phyloP scores from a whole-genome alignment of 2,888 invertebrate species.

The Corbicula japonica region DNA sequence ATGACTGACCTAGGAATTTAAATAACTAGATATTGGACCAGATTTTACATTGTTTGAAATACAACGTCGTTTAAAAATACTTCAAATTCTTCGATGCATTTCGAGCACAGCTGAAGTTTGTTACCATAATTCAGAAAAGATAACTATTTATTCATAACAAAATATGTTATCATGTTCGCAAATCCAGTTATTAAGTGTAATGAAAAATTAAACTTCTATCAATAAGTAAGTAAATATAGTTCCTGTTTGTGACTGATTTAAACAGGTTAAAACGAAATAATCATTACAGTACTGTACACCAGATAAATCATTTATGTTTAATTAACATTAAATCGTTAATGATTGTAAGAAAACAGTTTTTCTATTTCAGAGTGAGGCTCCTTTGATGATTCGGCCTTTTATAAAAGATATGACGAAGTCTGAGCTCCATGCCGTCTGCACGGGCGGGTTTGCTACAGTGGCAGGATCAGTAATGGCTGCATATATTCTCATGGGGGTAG shows the following conservation, averaged over 20 bases:
- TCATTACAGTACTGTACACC: not conserved
- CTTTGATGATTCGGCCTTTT: constrained; percentile 95
- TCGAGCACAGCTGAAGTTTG: not conserved
- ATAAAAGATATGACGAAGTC: constrained; percentile 93
- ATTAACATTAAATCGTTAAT: not conserved
- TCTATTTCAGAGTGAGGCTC: constrained; percentile 92
- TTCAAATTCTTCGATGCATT: not conserved
- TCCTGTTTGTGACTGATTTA: too few species aligned
- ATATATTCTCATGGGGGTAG: constrained; percentile 95
- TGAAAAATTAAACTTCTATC: not conserved
- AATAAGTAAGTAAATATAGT: not conserved
- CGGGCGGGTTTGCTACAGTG: constrained; percentile 97
- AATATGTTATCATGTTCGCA: not conserved
- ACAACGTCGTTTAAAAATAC: not conserved
- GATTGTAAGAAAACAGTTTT: not conserved
- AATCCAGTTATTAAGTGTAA: not conserved
- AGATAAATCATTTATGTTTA: not conserved
- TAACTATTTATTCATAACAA: not conserved
- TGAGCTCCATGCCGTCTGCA: constrained; percentile 97
- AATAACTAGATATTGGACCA: too few species aligned
- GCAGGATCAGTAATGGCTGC: constrained; percentile 95
- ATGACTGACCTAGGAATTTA: not conserved
- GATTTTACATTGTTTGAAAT: not conserved
- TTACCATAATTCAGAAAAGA: not conserved
- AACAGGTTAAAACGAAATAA: too few species aligned